Conservation (phyloP, 2,113 vertebrate genomes). For the Apeltes quadracus region DNA sequence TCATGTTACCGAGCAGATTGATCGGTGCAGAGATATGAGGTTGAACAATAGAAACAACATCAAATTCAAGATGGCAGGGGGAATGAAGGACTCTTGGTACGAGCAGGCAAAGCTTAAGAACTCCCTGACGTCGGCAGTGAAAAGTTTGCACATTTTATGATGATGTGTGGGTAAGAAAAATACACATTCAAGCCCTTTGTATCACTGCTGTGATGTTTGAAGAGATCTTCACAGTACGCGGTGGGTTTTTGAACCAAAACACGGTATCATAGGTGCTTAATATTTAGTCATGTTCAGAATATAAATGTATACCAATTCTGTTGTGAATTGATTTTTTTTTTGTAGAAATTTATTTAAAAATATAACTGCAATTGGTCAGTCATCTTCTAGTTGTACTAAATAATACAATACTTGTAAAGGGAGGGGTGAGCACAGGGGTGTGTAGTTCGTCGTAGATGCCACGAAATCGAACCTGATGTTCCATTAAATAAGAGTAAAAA, state of each 20-base stretch:
- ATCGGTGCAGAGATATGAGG: slow-evolving; percentile 15
- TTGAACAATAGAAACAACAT: neutral
- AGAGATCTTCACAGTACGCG: slow-evolving; percentile 5
- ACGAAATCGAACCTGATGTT: neutral
- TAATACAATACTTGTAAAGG: neutral
- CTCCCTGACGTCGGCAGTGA: slow-evolving; percentile 15
- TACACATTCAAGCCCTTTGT: slow-evolving; percentile 7
- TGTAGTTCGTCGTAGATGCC: neutral
- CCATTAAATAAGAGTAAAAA: neutral
- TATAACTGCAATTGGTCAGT: too few species aligned
- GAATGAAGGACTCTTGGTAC: slow-evolving; percentile 15
- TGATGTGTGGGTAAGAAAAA: slow-evolving; percentile 34
- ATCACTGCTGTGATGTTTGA: slow-evolving; percentile 28
- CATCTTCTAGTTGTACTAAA: too few species aligned
- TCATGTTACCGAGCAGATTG: slow-evolving; percentile 36
- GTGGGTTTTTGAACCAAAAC: too few species aligned
- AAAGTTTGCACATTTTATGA: slow-evolving; percentile 21
- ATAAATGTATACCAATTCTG: neutral
- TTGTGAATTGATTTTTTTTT: neutral
- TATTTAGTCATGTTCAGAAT: neutral
- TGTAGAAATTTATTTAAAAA: neutral
- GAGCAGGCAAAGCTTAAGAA: slow-evolving; percentile 20
- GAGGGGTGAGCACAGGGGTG: neutral
- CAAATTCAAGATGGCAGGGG: neutral
- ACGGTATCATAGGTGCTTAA: too few species aligned